These are phyloP conservation scores for Thamnophis sirtalis DNA, from an alignment of 2,113 vertebrate genomes.

Conservation along the genomic window DNA sequence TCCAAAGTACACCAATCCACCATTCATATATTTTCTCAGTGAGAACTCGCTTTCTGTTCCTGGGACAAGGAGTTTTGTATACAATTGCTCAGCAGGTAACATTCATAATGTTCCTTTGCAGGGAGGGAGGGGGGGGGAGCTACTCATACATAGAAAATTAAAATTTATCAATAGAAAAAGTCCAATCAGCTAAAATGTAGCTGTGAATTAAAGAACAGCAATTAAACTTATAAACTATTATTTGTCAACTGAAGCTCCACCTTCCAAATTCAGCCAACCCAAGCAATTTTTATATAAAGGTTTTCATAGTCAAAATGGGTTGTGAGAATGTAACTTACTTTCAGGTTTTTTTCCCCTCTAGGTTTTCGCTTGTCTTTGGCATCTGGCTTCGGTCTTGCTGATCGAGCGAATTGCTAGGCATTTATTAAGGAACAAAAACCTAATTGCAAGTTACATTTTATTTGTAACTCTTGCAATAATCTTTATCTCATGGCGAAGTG, in stretches of 20 bases:
- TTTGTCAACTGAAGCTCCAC: not conserved
- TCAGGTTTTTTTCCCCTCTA: constrained; percentile 36
- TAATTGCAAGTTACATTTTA: not conserved
- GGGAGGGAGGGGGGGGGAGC: too few relatives aligned
- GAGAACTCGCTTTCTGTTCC: not conserved
- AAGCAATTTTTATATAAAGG: not conserved
- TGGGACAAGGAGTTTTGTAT: not conserved
- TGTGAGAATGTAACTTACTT: constrained; percentile 58
- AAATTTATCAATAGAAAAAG: not conserved
- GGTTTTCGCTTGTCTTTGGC: constrained; percentile 68
- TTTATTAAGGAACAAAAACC: constrained; percentile 64
- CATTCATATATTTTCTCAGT: not conserved
- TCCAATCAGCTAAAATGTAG: not conserved
- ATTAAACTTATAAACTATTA: not conserved
- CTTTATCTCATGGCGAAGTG: not conserved
- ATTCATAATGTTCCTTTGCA: not conserved
- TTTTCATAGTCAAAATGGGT: not conserved
- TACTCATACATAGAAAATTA: not conserved
- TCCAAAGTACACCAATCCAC: not conserved
- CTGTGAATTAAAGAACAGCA: not conserved
- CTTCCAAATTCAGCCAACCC: not conserved
- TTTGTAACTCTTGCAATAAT: not conserved
- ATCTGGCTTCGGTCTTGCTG: constrained; percentile 89
- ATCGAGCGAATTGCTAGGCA: constrained; percentile 90
- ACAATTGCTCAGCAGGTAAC: not conserved